Evolutionary conservation across 2,113 vertebrate species (phyloP).

Genomic region (Megaceryle torquata): DNA sequence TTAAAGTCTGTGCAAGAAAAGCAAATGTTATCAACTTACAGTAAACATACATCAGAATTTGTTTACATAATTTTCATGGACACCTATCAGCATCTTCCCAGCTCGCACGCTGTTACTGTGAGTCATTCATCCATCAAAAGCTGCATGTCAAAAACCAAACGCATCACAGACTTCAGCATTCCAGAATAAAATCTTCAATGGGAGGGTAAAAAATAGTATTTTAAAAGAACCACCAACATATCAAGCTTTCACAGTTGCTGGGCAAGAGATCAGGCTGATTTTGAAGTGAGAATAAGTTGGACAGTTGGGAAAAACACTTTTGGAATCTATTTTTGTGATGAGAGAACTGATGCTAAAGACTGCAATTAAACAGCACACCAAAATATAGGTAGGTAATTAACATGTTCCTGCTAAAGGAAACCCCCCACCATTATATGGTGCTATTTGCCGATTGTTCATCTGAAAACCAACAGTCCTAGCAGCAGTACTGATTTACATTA

Average conservation of each 20-base stretch:
- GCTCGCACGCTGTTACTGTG: not conserved
- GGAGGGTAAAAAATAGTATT: not conserved
- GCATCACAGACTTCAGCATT: not conserved
- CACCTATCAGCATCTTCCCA: not conserved
- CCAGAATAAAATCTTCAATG: not conserved
- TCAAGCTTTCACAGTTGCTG: not conserved
- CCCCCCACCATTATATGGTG: accelerated
- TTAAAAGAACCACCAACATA: not conserved
- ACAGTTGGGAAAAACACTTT: not conserved
- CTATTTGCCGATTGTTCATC: not conserved
- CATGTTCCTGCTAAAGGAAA: not conserved
- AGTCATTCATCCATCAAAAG: not conserved
- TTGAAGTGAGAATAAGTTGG: not conserved
- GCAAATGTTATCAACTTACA: not conserved
- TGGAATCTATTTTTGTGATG: not conserved
- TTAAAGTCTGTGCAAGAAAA: not conserved
- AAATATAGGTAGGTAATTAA: not conserved
- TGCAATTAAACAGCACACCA: not conserved
- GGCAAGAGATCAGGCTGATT: not conserved
- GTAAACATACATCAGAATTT: not conserved
- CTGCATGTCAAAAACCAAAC: not conserved
- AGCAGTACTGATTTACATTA: not conserved
- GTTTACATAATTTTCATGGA: not conserved
- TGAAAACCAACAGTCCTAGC: not conserved
- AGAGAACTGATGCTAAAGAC: not conserved